Evolutionary conservation across 2,113 vertebrate genomes (phyloP), one percentile per base, ranked within the genome.

Genomic region (Tylochromis polylepis): DNA sequence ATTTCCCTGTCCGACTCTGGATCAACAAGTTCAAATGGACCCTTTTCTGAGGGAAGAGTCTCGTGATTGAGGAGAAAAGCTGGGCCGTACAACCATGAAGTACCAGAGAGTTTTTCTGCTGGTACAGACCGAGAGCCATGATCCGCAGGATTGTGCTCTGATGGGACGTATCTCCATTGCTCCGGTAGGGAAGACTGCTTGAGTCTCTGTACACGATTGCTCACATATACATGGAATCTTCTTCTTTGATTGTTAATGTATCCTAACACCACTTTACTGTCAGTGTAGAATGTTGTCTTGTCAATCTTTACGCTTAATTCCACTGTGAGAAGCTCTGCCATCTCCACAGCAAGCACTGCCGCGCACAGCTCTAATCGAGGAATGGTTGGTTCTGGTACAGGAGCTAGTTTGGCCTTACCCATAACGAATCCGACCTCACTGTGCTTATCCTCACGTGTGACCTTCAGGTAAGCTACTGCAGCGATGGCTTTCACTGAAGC

Each of bases 311-410:
- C 20, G 8, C 51, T 41, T 11, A 70, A 3, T 20, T 56, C 59
- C 29, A 0, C 24, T 0, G 20, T 34, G 2, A 70, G 10, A 34
- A 81, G 2, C 11, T 87, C 80, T 24, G 80, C 31, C 31, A 87
- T 16, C 16, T 78, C 67, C 27, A 75, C 62, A 16, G 81, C 34
- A 1, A 87, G 65, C 14, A 93, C 92, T 1, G 90, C 82, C 0
- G 85, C 11, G 5, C 87, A 91, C 5, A 91, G 83, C 29, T 93
- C 81, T 3, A 90, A 20, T 51, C 85, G n/a, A 5, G 88, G 88
- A 4, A 90, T 79, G 2, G 83, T 91, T 51, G 43, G 58, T 8
- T 88, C 77, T 79, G 75, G 58, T 16, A 51, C 15, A 29, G 88
- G 87, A 12, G 85, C 78, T 7, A 85, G 18, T 9, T 81, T 85